phyloP scores from a whole-genome alignment of 2,797 vertebrate genomes.

The Hydrophis major region DNA sequence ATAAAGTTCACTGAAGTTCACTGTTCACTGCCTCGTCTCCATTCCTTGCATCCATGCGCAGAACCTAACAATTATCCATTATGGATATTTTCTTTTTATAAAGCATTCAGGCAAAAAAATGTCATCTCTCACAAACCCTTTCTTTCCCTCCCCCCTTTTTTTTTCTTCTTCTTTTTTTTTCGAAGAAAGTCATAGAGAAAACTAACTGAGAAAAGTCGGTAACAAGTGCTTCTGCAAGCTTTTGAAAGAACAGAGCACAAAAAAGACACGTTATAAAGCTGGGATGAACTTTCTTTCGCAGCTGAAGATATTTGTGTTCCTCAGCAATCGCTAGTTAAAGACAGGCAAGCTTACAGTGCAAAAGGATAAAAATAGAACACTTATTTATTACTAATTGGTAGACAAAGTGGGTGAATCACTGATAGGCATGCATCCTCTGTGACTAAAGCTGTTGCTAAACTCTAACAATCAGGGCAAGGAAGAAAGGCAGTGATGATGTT shows the following conservation, averaged over 20 bases:
- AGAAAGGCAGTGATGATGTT: neutral
- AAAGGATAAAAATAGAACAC: neutral
- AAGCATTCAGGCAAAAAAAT: constrained; percentile 21
- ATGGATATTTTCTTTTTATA: neutral
- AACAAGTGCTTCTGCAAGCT: neutral
- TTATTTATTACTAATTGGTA: neutral
- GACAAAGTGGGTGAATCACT: neutral
- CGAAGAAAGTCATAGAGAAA: neutral
- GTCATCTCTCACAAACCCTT: constrained; percentile 24
- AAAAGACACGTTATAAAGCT: neutral
- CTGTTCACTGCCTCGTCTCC: no score
- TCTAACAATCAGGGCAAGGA: neutral
- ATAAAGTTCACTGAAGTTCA: no score
- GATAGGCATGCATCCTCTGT: neutral
- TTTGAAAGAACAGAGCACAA: neutral
- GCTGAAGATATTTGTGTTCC: neutral
- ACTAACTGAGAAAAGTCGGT: neutral
- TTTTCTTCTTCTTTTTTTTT: neutral
- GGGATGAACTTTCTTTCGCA: constrained; percentile 17
- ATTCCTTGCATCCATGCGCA: no score
- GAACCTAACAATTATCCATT: neutral
- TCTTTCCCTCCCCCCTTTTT: no score
- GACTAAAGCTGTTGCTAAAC: neutral
- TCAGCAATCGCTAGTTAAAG: constrained; percentile 24
- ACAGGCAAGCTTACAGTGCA: neutral